These are phyloP conservation scores for Pseudomyrmex concolor DNA, from an alignment of 1,140 invertebrate species.

Conservation along the genomic window DNA sequence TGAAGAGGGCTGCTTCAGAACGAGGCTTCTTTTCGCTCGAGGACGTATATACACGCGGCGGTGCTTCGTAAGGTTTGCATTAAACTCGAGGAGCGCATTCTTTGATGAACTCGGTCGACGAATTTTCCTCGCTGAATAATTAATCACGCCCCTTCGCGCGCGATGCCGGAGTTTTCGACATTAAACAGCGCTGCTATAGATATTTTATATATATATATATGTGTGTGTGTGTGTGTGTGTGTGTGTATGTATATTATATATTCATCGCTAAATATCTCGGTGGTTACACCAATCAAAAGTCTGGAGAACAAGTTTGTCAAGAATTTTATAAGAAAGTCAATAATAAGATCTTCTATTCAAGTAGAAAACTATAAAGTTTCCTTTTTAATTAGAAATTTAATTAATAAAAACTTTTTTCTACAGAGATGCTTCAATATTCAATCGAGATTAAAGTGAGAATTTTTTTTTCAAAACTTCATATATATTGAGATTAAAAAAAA, in stretches of 20 bases:
- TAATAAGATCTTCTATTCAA: background rate
- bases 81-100: conserved; percentile 50
- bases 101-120: conserved; percentile 44
- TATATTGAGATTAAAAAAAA: background rate
- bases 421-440: background rate
- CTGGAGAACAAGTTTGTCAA: background rate
- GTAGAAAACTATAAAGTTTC: background rate
- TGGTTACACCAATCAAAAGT: background rate
- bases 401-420: too few species aligned
- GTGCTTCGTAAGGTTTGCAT: conserved; percentile 47
- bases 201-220: background rate
- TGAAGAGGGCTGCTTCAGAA: background rate
- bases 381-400: too few species aligned
- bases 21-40: conserved; percentile 43
- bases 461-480: background rate
- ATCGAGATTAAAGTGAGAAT: conserved; percentile 3
- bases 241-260: background rate
- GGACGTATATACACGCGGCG: conserved; percentile 36
- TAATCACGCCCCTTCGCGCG: background rate
- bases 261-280: background rate
- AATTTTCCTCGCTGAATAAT: conserved; percentile 47
- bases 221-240: too few species aligned
- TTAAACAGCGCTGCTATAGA: conserved; percentile 8
- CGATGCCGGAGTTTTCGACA: conserved; percentile 11
- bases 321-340: background rate